A percentile compares a stretch with the other conserved stretches of the same genome.
phyloP scores from a whole-genome alignment of 1,140 invertebrate species.

The Penaeus vannamei region DNA sequence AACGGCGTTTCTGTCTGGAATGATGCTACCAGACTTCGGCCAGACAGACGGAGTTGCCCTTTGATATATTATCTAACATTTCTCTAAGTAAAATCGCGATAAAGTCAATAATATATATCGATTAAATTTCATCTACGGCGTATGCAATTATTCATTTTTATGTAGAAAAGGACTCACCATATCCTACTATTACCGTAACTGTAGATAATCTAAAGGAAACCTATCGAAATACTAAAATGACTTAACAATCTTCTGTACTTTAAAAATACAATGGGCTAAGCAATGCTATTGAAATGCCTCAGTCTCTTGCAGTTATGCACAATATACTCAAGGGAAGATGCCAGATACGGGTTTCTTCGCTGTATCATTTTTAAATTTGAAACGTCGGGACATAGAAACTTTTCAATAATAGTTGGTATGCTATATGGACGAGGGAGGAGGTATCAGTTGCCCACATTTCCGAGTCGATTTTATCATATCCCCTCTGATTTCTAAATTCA shows the following conservation, averaged over 20 bases:
- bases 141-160: background rate
- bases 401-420: slow-evolving; percentile 49
- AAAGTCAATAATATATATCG: background rate
- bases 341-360: too few relatives aligned
- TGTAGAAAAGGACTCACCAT: too few relatives aligned
- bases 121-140: background rate
- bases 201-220: background rate
- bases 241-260: too few relatives aligned
- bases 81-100: background rate
- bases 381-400: background rate
- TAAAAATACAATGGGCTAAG: too few relatives aligned
- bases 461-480: background rate
- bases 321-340: too few relatives aligned
- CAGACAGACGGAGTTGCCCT: slow-evolving; percentile 52
- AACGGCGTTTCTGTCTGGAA: slow-evolving; percentile 46
- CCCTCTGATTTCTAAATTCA: too few relatives aligned
- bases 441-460: slow-evolving; percentile 46
- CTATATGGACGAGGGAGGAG: slow-evolving; percentile 42
- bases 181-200: too few relatives aligned
- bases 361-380: background rate
- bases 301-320: too few relatives aligned
- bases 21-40: slow-evolving; percentile 57
- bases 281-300: too few relatives aligned
- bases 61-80: slow-evolving; percentile 31
- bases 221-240: background rate